Base-by-base conservation (phyloP, 2,888 invertebrate genomes). In the Eupithecia dodoneata region DNA sequence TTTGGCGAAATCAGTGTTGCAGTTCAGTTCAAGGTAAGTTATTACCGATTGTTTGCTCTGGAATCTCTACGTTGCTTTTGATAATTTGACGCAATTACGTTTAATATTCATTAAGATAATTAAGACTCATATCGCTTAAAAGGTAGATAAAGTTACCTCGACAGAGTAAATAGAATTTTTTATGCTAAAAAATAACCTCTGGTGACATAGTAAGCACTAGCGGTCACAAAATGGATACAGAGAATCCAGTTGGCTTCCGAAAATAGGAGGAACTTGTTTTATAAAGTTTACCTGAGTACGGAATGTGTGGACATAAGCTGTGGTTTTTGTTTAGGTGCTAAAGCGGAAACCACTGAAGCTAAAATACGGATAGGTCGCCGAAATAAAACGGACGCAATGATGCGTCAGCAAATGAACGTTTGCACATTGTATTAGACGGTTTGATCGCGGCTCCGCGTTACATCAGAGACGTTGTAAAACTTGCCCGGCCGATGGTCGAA, bases 401-500 rank as follows among this genome's bases (percentile, higher is more conserved):
- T 83, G 82, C 83, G 77, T 85, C 84, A 84, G 83, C 83, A 83
- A 81, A 82, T 83, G 81, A 82, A 79, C 77, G 80, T 80, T 80
- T 80, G 85, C 85, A 86, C 87, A 87, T 74, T 89, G 86, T 87
- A 89, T 90, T 89, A 90, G 85, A 87, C 84, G 87, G 88, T 89
- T 87, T 88, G 85, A 86, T 87, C 87, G 86, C 84, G 86, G 82
- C 86, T 87, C 89, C 89, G 86, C 88, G 90, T 91, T 91, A 92
- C 92, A 91, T 93, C 89, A 90, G 92, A 91, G 92, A 91, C 88
- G 92, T 89, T 92, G 92, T 93, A 93, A 93, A 94, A 93, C 91
- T 93, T 89, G 90, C 88, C 88, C 90, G 89, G 91, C 91, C 92
- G 92, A 92, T 91, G 93, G 93, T 92, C 91, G 93, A 92, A 92